Conservation (phyloP, 2,113 vertebrate species). For the Herpetotheres cachinnans region DNA sequence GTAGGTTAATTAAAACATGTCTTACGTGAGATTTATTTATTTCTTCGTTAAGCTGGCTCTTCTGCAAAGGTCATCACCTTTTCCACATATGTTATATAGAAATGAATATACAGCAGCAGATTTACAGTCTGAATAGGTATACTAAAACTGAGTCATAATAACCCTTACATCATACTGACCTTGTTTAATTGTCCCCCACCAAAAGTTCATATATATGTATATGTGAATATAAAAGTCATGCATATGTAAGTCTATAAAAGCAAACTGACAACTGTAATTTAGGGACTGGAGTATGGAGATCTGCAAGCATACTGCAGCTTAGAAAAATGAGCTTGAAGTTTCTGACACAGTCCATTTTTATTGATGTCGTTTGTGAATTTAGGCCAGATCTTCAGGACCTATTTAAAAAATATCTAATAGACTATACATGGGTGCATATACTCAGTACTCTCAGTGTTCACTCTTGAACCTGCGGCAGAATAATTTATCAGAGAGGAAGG, state of each 20-base stretch:
- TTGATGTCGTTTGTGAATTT: background rate
- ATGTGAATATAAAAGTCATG: background rate
- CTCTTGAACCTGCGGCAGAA: background rate
- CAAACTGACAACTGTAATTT: background rate
- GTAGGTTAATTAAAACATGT: background rate
- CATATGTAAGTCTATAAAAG: background rate
- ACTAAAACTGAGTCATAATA: background rate
- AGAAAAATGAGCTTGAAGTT: background rate
- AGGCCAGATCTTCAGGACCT: background rate
- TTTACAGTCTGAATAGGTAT: background rate
- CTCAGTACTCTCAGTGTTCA: background rate
- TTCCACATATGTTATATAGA: background rate
- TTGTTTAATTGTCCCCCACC: background rate
- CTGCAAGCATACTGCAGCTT: background rate
- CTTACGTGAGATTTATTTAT: background rate
- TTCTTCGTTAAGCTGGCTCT: background rate
- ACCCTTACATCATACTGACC: background rate
- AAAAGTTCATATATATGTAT: background rate
- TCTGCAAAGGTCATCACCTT: background rate
- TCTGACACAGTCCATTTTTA: background rate
- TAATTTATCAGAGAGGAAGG: background rate
- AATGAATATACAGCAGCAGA: background rate
- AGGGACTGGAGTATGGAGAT: background rate
- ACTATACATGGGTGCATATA: background rate
- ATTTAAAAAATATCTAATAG: background rate